phyloP scores from a whole-genome alignment of 2,113 vertebrate species.

The Strix aluco region DNA sequence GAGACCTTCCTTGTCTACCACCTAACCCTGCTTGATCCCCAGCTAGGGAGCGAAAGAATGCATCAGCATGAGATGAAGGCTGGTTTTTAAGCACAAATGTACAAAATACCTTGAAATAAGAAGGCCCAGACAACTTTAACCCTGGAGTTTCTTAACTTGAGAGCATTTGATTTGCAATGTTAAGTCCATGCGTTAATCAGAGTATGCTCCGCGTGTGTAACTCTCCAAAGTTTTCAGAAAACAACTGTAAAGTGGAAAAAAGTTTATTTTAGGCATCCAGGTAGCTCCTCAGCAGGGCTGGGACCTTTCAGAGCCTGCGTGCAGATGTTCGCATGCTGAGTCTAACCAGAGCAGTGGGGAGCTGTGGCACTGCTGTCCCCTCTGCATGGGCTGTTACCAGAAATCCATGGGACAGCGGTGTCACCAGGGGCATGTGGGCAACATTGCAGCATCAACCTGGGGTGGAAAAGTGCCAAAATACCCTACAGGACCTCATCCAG shows the following conservation, averaged over 20 bases:
- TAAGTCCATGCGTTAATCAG: neutral
- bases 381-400: neutral
- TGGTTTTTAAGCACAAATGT: neutral
- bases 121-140: neutral
- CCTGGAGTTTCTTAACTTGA: neutral
- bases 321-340: neutral
- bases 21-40: neutral
- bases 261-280: neutral
- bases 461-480: neutral
- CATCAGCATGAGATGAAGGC: neutral
- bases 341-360: neutral
- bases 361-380: neutral
- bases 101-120: neutral
- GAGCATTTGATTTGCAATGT: neutral
- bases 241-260: neutral
- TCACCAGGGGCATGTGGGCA: neutral
- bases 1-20: neutral
- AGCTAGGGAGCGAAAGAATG: neutral
- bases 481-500: neutral
- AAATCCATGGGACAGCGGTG: neutral
- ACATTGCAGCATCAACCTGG: neutral
- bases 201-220: neutral
- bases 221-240: neutral
- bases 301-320: neutral
- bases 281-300: neutral